These are phyloP conservation scores for Hermatobates lingyangjiaoensis DNA, from an alignment of 1,140 invertebrate genomes.

Conservation along the genomic window DNA sequence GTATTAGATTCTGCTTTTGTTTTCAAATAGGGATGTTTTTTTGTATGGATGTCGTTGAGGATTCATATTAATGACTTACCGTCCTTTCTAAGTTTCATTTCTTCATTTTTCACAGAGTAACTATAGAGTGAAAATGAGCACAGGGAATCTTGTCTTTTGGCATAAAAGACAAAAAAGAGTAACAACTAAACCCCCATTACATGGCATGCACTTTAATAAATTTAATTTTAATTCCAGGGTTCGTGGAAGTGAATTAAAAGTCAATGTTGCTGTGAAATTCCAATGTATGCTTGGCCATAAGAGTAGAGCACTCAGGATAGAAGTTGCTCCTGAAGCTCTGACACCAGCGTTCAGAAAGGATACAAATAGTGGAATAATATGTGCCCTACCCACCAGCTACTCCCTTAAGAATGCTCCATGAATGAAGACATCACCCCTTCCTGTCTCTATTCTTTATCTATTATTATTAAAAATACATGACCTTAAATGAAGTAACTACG, in stretches of 20 bases:
- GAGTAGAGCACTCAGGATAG: constrained; percentile 36
- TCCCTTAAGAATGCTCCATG: no score
- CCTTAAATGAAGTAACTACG: no score
- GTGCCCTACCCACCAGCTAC: constrained; percentile 30
- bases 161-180: not conserved
- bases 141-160: not conserved
- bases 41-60: not conserved
- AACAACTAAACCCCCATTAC: not conserved
- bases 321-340: constrained; percentile 34
- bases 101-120: not conserved
- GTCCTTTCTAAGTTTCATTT: not conserved
- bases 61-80: not conserved
- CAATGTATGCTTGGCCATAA: constrained; percentile 58
- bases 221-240: constrained; percentile 28
- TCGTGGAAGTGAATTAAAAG: constrained; percentile 36
- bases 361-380: constrained; percentile 28
- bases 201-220: no score
- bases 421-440: no score
- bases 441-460: no score
- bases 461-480: no score
- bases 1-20: no score
- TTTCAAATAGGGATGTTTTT: no score
- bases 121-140: constrained; percentile 2
- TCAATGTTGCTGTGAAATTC: constrained; percentile 39
- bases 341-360: constrained; percentile 40